phyloP scores from a whole-genome alignment of 1,140 invertebrate species.

The Bursaphelenchus mucronatus region DNA sequence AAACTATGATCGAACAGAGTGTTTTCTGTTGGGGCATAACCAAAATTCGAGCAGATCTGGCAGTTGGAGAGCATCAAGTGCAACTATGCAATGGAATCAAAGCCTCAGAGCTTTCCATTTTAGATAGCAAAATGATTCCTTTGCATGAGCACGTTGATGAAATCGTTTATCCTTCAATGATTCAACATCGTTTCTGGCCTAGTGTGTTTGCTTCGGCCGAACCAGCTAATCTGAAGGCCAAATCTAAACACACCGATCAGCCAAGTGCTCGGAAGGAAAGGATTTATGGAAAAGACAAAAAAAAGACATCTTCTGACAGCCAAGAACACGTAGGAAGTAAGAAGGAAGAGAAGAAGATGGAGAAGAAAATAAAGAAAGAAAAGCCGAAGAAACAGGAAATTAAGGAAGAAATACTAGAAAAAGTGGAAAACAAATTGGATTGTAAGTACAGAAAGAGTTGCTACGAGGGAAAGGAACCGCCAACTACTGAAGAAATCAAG shows the following conservation, averaged over 20 bases:
- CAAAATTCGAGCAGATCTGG: constrained; percentile 18
- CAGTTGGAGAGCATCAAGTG: constrained; percentile 18
- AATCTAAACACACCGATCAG: constrained; percentile 11
- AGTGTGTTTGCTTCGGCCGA: constrained; percentile 15
- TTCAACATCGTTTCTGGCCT: constrained; percentile 18
- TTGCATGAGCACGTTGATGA: constrained; percentile 24
- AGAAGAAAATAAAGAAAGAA: too few relatives aligned
- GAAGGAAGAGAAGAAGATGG: too few relatives aligned
- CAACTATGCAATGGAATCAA: constrained; percentile 24
- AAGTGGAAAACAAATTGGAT: too few relatives aligned
- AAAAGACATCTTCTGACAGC: constrained; percentile 21
- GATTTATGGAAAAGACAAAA: constrained; percentile 24
- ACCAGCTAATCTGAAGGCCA: neutral
- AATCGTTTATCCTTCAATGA: neutral
- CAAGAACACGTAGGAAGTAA: constrained; percentile 22
- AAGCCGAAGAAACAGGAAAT: too few relatives aligned
- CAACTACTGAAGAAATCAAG: constrained; percentile 13
- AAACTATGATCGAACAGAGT: constrained; percentile 24
- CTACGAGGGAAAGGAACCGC: constrained; percentile 2
- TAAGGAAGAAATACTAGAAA: neutral
- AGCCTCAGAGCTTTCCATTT: neutral
- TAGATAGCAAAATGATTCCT: constrained; percentile 14
- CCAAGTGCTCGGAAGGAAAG: constrained; percentile 7
- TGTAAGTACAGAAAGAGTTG: too few relatives aligned
- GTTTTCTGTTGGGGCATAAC: constrained; percentile 32